phyloP scores from a whole-genome alignment of 2,888 invertebrate genomes.

The Metalampra italica region DNA sequence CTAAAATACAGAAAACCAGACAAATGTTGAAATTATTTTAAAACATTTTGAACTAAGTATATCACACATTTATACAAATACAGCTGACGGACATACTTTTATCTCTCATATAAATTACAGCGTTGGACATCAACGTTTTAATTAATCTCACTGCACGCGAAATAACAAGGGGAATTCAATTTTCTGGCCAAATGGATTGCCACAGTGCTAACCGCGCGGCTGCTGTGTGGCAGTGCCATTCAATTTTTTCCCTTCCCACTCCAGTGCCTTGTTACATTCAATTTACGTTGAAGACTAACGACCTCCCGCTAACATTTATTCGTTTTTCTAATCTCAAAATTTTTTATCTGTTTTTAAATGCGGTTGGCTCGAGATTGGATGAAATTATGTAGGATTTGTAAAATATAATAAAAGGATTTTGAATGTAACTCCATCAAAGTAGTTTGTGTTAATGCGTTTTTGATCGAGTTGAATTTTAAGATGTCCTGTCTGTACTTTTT shows the following conservation, averaged over 20 bases:
- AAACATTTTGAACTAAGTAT: too few relatives aligned
- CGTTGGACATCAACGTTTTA: slow-evolving; percentile 38
- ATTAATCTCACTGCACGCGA: slow-evolving; percentile 45
- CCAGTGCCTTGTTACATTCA: slow-evolving; percentile 20
- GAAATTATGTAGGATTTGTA: too few relatives aligned
- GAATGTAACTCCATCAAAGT: too few relatives aligned
- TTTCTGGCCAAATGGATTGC: slow-evolving; percentile 57
- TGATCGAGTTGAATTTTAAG: too few relatives aligned
- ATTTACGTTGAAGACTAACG: slow-evolving; percentile 16
- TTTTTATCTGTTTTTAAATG: not conserved
- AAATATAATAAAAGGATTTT: too few relatives aligned
- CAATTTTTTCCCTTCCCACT: slow-evolving; percentile 22
- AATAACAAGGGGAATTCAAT: slow-evolving; percentile 57
- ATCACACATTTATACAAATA: too few relatives aligned
- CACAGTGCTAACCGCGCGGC: slow-evolving; percentile 34
- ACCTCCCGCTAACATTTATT: not conserved
- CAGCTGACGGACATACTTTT: not conserved
- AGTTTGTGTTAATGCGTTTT: too few relatives aligned
- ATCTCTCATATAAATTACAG: slow-evolving; percentile 20
- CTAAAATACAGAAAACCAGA: too few relatives aligned
- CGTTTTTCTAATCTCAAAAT: slow-evolving; percentile 1
- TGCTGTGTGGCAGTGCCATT: slow-evolving; percentile 24
- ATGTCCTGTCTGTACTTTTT: too few relatives aligned
- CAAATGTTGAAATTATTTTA: too few relatives aligned
- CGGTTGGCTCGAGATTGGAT: too few relatives aligned